Evolutionary conservation across 2,113 vertebrate species (phyloP).

Genomic region (Phalacrocorax aristotelis): DNA sequence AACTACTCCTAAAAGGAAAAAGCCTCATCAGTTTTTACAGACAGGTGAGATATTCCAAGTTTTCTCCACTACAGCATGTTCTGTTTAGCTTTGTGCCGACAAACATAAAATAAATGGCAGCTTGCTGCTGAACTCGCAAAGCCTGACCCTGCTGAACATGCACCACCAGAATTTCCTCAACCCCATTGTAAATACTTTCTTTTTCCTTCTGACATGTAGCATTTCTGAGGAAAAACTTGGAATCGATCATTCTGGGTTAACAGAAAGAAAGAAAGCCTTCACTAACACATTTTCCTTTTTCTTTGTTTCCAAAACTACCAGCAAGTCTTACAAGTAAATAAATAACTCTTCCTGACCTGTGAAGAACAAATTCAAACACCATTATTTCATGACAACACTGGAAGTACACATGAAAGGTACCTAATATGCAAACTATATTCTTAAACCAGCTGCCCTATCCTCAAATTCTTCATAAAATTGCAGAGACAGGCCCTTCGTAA

Average conservation of each 20-base stretch:
- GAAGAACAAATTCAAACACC: background rate
- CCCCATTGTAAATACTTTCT: background rate
- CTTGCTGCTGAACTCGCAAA: slow-evolving; percentile 51
- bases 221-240: background rate
- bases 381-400: background rate
- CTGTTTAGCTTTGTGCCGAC: background rate
- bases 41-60: background rate
- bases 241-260: background rate
- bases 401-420: background rate
- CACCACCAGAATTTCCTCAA: slow-evolving; percentile 57
- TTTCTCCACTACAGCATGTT: background rate
- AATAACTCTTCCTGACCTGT: background rate
- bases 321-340: background rate
- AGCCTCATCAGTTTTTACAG: background rate
- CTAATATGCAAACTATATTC: background rate
- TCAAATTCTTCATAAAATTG: background rate
- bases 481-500: background rate
- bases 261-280: background rate
- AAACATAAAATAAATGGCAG: background rate
- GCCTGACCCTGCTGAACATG: slow-evolving; percentile 35
- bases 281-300: background rate
- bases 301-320: background rate
- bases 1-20: background rate
- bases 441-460: background rate
- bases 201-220: slow-evolving; percentile 45